These are phyloP conservation scores for Bos taurus DNA, from an alignment of 2,113 vertebrate species.

Conservation along the genomic window ARS-UCD2.0 NC_037338.1:31891501-31892000, in stretches of 20 bases:
- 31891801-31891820: not conserved
- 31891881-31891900: not conserved
- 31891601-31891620: not conserved
- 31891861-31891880: not conserved
- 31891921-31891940: not conserved
- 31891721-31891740: not conserved
- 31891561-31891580: not conserved
- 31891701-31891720: not conserved
- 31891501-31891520: not conserved
- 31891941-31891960: not conserved
- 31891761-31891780: not conserved
- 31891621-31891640: not conserved
- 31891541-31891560: not conserved
- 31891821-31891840: not conserved
- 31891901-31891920: not conserved
- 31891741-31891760: not conserved
- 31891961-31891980: not conserved
- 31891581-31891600: not conserved
- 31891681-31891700: not conserved
- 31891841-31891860: not conserved
- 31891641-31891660: not conserved
- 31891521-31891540: not conserved
- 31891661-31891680: not conserved
- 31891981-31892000: not conserved
- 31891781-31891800: not conserved